Evolutionary conservation across 2,797 vertebrate genomes (phyloP), one percentile per base, ranked within the genome.

Genomic region (Cyprinella venusta): DNA sequence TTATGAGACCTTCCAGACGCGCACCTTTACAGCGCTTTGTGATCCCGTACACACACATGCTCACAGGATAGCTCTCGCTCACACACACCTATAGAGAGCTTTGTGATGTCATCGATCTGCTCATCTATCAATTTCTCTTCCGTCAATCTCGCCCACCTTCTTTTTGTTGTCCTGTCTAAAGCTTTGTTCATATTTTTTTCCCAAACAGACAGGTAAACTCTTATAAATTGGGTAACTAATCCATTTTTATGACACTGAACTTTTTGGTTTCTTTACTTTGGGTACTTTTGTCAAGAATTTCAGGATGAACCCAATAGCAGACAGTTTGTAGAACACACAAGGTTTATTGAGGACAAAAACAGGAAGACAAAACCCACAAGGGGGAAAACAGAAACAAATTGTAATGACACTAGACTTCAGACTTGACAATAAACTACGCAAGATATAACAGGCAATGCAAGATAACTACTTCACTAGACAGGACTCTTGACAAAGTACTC

Each of bases 1-100:
- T 83, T 83, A 83, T 83, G 81, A 83, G 74, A 70, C 81, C 74
- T 77, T 83, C 81, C 64, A 77, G 74, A 69, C 30, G 19, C 19
- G 64, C 74, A 69, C 64, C 74, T 76, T 77, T 83, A 77, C 68
- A 83, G 52, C 18, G 48, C 81, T 77, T 83, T 77, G 74, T 69
- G 64, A 83, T 77, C 81, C 8, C 15, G 19, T 65, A 21, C 80
- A 40, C 80, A 81, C 80, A 82, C 56, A 52, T 64, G 40, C 42
- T 64, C 79, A 74, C 70, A 65, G 33, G 16, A 64, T 48, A 26
- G 45, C 24, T 67, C 33, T 15, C 54, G 18, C 52, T 48, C 56
- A 15, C 72, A 76, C 72, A 61, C 81, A 70, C 26, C 74, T 13
- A 63, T 76, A 24, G 65, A 69, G 77, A 77, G 64, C 81, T 77